Evolutionary conservation across 2,888 invertebrate species (phyloP).

Genomic region (Cryptocephalus moraei): DNA sequence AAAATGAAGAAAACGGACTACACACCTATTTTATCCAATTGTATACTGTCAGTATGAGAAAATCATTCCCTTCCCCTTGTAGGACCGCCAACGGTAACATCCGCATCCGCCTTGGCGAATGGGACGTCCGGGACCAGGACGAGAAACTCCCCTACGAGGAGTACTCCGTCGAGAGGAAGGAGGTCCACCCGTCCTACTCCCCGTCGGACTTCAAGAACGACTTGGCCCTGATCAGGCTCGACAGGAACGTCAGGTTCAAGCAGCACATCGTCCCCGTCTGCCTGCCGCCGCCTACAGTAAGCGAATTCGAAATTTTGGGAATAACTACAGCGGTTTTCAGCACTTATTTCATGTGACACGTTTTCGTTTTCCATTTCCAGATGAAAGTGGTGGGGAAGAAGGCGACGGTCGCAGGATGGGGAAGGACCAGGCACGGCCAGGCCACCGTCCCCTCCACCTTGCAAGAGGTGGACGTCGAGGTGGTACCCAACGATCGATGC

Average conservation of each 20-base stretch:
- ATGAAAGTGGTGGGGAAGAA: conserved; percentile 75
- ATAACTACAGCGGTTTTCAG: too few relatives aligned
- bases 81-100: conserved; percentile 83
- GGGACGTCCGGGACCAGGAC: conserved; percentile 80
- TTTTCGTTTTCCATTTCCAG: conserved; percentile 17
- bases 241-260: conserved; percentile 73
- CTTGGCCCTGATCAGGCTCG: conserved; percentile 72
- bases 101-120: conserved; percentile 82
- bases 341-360: too few relatives aligned
- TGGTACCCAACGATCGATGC: conserved; percentile 82
- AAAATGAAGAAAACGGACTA: too few relatives aligned
- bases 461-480: conserved; percentile 76
- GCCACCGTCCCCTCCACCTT: conserved; percentile 79
- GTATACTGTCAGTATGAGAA: too few relatives aligned
- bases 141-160: conserved; percentile 82
- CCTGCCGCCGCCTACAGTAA: conserved; percentile 60
- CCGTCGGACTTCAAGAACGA: conserved; percentile 88
- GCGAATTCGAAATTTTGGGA: too few relatives aligned
- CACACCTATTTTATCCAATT: too few relatives aligned
- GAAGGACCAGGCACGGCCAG: conserved; percentile 79
- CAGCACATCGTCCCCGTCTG: conserved; percentile 91
- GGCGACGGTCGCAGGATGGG: conserved; percentile 91
- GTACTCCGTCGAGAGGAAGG: conserved; percentile 77
- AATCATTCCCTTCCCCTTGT: too few relatives aligned
- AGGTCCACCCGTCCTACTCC: conserved; percentile 84